Conservation (phyloP, 2,113 vertebrate species). For the Synchiropus splendidus region DNA sequence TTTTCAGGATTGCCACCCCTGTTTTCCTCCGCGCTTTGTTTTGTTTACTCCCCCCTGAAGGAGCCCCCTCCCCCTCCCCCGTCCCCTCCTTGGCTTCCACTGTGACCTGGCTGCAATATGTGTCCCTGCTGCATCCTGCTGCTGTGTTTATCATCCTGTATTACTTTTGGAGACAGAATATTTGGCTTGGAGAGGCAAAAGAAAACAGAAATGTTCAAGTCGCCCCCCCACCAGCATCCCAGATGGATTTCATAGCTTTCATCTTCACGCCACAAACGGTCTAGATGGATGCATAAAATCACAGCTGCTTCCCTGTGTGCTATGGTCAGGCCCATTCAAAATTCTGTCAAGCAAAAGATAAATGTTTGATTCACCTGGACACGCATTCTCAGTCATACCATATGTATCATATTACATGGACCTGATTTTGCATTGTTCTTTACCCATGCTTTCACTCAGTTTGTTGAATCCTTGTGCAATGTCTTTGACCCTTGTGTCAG, state of each 20-base stretch:
- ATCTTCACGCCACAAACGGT: constrained; percentile 15
- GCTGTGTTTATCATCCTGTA: constrained; percentile 47
- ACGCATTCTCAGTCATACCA: too few relatives aligned
- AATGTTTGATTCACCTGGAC: too few relatives aligned
- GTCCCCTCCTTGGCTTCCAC: constrained; percentile 9
- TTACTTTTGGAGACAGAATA: constrained; percentile 41
- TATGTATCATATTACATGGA: too few relatives aligned
- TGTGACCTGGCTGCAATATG: constrained; percentile 40
- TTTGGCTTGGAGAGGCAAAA: constrained; percentile 60
- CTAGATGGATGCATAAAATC: too few relatives aligned
- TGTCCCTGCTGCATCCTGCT: constrained; percentile 24
- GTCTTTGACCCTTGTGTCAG: too few relatives aligned
- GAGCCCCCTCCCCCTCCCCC: constrained; percentile 6
- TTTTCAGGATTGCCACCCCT: constrained; percentile 15
- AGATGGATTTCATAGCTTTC: constrained; percentile 46
- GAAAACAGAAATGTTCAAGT: constrained; percentile 45
- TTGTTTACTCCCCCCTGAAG: constrained; percentile 61
- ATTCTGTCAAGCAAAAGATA: background rate
- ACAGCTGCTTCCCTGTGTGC: too few relatives aligned
- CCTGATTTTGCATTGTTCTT: too few relatives aligned
- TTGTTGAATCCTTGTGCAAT: too few relatives aligned
- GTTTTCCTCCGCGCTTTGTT: constrained; percentile 47
- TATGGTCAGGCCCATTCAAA: background rate
- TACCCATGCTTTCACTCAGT: too few relatives aligned
- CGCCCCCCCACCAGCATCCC: constrained; percentile 32